Base-by-base conservation (phyloP, 2,113 vertebrate species). In the Henicopernis longicauda region DNA sequence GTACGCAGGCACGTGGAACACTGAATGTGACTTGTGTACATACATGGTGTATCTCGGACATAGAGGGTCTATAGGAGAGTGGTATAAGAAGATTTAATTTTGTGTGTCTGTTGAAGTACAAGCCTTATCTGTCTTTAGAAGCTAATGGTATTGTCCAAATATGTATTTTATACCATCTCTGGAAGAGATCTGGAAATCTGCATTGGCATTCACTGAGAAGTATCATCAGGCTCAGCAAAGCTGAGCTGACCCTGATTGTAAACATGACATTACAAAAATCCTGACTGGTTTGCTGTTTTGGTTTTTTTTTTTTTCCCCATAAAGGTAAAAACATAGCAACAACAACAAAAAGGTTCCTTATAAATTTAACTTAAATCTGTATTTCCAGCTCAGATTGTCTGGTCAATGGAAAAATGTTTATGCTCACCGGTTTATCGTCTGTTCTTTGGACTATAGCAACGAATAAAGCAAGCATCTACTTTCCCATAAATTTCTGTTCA, bases 1-100 rank as follows among this genome's bases (percentile, higher is more conserved):
- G 4, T 8, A 11, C 62, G 15, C 27, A 0, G 8, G 36, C 44
- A 11, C 16, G 1, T 63, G 83, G 59, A 57, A 12, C 52, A 16
- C 42, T 0, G 0, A 6, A 12, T 19, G 59, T 25, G 57, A 5
- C 55, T 62, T 22, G 0, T 12, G 19, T 16, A 7, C 0, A 0
- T 4, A 2, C 13, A 1, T 1, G 6, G 18, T 23, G 5, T 26
- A 5, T 10, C 63, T 50, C 1, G 0, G 49, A 5, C 45, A 21
- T 1, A 44, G n/a, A 25, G 26, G n/a, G 15, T 20, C 49, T 47
- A 2, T 4, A 18, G 55, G 4, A 66, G 38, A 73, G 44, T 22
- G 7, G 45, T 40, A 6, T 7, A 15, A 69, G 54, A 55, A 50
- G 81, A 27, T 54, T 34, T 7, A 4, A n/a, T 65, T 44, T 13